Conservation (phyloP, 92 coral and sea anemone genomes). For the Zoanthus sansibaricus region DNA sequence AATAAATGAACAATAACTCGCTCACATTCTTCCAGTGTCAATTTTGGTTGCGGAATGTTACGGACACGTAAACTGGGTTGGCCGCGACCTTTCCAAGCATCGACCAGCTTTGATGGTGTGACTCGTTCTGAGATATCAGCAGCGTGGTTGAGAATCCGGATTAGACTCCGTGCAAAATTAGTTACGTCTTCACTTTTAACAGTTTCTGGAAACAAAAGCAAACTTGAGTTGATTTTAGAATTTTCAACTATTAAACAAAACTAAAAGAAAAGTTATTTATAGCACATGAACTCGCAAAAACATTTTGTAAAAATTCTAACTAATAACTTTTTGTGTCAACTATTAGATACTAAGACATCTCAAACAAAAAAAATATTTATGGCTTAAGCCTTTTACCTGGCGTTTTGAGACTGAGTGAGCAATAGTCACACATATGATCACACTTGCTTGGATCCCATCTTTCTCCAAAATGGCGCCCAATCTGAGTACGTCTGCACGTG, state of each 20-base stretch:
- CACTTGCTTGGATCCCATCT: conserved; percentile 86
- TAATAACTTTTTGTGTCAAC: too few relatives aligned
- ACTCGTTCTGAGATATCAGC: conserved; percentile 80
- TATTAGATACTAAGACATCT: too few relatives aligned
- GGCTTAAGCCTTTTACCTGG: conserved; percentile 31
- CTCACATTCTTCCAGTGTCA: conserved; percentile 81
- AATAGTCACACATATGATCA: conserved; percentile 90
- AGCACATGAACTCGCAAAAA: too few relatives aligned
- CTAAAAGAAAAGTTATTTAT: too few relatives aligned
- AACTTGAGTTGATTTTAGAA: neutral
- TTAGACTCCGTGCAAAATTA: conserved; percentile 65
- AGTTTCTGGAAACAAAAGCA: conserved; percentile 15
- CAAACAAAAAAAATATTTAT: too few relatives aligned
- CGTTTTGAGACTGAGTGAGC: conserved; percentile 49
- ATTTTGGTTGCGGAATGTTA: conserved; percentile 68
- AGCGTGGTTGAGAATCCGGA: conserved; percentile 85
- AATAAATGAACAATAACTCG: conserved; percentile 82
- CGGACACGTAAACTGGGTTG: conserved; percentile 77
- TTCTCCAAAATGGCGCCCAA: conserved; percentile 97
- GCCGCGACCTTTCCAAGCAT: conserved; percentile 95
- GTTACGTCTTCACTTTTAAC: conserved; percentile 66
- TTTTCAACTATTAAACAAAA: neutral
- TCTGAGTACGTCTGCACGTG: conserved; percentile 81
- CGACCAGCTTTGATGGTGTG: conserved; percentile 87
- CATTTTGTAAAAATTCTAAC: too few relatives aligned